phyloP scores from a whole-genome alignment of 2,888 invertebrate genomes.

The Ophion ventricosus region DNA sequence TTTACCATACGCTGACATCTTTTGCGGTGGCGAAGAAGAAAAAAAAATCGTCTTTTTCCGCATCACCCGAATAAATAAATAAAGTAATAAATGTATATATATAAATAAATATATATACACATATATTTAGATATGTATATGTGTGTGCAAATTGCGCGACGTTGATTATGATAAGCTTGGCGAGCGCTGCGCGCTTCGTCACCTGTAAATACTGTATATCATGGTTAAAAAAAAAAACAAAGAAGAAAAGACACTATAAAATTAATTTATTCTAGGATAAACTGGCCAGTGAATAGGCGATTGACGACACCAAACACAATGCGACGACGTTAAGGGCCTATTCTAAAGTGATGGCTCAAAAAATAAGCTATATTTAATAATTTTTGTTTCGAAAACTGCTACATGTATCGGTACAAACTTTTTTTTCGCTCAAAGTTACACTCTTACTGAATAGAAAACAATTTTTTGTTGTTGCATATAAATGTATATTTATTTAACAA shows the following conservation, averaged over 20 bases:
- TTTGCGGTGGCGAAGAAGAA: not conserved
- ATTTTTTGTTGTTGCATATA: too few species aligned
- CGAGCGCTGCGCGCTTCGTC: constrained; percentile 64
- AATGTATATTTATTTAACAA: too few species aligned
- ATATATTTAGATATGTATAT: not conserved
- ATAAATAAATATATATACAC: not conserved
- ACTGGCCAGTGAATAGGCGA: too few species aligned
- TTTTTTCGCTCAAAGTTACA: too few species aligned
- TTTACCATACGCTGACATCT: not conserved
- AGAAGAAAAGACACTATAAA: constrained; percentile 72
- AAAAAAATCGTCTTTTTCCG: not conserved
- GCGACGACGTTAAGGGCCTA: too few species aligned
- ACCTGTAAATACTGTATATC: constrained; percentile 75
- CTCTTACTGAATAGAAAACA: too few species aligned
- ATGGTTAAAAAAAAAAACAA: constrained; percentile 38
- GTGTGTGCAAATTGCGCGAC: constrained; percentile 18
- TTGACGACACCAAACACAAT: too few species aligned
- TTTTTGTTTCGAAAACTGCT: too few species aligned
- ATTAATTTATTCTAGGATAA: constrained; percentile 79
- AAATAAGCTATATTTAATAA: too few species aligned
- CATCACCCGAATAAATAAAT: not conserved
- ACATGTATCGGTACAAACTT: too few species aligned
- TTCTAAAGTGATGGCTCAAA: too few species aligned
- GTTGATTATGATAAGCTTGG: constrained; percentile 45
- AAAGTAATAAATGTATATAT: too few species aligned